A percentile compares a stretch with the other conserved stretches of the same genome.
Evolutionary conservation across 1,140 invertebrate genomes (phyloP).

Genomic region (Radopholus similis): DNA sequence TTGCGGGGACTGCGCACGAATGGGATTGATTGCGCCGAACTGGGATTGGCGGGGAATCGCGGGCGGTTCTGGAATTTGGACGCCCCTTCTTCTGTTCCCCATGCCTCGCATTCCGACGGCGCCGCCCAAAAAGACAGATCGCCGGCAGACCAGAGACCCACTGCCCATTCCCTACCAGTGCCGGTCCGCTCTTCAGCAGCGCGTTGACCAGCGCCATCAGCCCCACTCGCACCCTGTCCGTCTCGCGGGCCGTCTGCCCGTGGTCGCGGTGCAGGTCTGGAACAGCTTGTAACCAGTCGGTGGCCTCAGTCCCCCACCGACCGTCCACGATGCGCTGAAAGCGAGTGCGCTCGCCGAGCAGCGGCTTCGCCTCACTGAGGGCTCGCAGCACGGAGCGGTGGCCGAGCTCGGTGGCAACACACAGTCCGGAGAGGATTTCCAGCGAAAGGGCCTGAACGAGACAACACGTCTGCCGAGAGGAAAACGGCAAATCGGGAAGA

Average conservation of each 20-base stretch:
- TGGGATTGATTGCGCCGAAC: too few species aligned
- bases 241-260: constrained; percentile 35
- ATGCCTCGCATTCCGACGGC: too few species aligned
- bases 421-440: constrained; percentile 57
- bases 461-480: too few species aligned
- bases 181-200: constrained; percentile 88
- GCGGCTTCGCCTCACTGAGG: constrained; percentile 45
- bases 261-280: constrained; percentile 35
- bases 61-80: too few species aligned
- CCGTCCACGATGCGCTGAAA: constrained; percentile 82
- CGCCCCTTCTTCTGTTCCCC: too few species aligned
- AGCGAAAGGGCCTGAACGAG: constrained; percentile 51
- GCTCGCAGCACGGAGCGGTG: constrained; percentile 50
- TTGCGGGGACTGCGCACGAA: too few species aligned
- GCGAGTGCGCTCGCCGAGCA: constrained; percentile 54
- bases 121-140: too few species aligned
- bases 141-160: too few species aligned
- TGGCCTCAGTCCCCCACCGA: constrained; percentile 80
- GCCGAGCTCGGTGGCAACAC: constrained; percentile 50
- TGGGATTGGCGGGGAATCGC: too few species aligned
- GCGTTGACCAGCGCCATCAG: constrained; percentile 98
- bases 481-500: background rate
- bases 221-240: constrained; percentile 71
- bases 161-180: constrained; percentile 69
- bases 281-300: constrained; percentile 89